Percentiles rank a stretch among this genome's conserved stretches.
These are phyloP conservation scores for Ellobius talpinus DNA, from an alignment of 2,113 vertebrate genomes.

Conservation along the genomic window DNA sequence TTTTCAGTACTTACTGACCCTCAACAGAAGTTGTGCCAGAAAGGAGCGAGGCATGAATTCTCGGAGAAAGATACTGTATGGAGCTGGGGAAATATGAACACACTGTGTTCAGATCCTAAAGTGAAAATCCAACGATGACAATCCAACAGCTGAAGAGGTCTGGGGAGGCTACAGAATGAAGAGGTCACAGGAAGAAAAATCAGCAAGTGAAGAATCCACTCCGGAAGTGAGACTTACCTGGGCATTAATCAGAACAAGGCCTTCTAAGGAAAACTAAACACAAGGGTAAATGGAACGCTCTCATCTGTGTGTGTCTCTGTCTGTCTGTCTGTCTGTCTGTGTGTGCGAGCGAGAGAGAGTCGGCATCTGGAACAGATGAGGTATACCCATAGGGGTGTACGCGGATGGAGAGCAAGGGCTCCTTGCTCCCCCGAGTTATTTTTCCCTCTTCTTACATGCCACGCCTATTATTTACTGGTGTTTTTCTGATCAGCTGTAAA, in stretches of 20 bases:
- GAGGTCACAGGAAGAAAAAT: not conserved
- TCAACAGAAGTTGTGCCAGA: not conserved
- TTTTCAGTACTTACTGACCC: slow-evolving; percentile 31
- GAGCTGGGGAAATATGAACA: slow-evolving; percentile 40
- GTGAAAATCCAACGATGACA: not conserved
- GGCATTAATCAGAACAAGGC: not conserved
- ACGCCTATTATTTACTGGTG: not conserved
- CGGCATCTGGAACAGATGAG: not conserved
- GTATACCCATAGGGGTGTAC: not conserved
- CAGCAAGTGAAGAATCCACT: not conserved
- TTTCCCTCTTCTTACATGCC: slow-evolving; percentile 15
- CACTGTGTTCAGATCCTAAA: slow-evolving; percentile 15
- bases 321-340: not conserved
- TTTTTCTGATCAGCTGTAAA: not conserved
- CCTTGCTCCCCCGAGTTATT: not conserved
- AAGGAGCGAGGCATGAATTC: not conserved
- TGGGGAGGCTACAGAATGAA: not conserved
- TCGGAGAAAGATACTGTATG: not conserved
- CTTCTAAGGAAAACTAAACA: not conserved
- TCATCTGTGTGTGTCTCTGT: not conserved
- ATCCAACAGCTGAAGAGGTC: slow-evolving; percentile 5
- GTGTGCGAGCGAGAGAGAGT: not conserved
- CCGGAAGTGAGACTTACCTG: not conserved
- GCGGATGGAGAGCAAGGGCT: not conserved
- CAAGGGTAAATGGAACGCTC: not conserved